phyloP scores from a whole-genome alignment of 2,113 vertebrate genomes.

The Chaetops frenatus region DNA sequence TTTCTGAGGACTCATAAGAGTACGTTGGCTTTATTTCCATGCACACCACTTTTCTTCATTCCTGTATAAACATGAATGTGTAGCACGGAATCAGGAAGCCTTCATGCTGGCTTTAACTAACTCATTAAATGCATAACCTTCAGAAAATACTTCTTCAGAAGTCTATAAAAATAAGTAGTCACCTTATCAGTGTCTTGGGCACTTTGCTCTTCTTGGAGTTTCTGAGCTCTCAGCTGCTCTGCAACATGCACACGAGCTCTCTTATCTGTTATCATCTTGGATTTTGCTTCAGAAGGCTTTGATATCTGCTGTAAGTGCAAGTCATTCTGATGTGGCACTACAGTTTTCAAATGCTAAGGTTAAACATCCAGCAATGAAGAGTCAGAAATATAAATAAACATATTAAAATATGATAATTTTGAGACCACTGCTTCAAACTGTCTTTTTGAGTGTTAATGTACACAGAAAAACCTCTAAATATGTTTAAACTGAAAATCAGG shows the following conservation, averaged over 20 bases:
- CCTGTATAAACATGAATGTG: not conserved
- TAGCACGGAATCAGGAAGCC: not conserved
- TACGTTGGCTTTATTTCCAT: not conserved
- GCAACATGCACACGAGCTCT: slow-evolving; percentile 14
- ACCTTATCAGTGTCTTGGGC: slow-evolving; percentile 74
- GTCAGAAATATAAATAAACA: not conserved
- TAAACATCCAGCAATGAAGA: not conserved
- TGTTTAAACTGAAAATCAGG: not conserved
- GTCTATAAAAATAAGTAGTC: not conserved
- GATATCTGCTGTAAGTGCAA: slow-evolving; percentile 75
- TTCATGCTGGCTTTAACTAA: not conserved
- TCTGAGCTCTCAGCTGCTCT: slow-evolving; percentile 65
- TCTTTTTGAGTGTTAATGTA: not conserved
- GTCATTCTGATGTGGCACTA: slow-evolving; percentile 72
- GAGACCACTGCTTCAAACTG: not conserved
- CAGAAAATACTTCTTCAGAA: not conserved
- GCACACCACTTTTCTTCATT: not conserved
- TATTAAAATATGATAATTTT: not conserved
- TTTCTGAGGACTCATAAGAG: not conserved
- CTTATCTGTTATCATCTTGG: slow-evolving; percentile 55
- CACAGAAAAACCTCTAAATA: not conserved
- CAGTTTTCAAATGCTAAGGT: slow-evolving; percentile 71
- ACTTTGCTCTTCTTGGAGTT: slow-evolving; percentile 68
- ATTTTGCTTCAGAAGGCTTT: slow-evolving; percentile 71
- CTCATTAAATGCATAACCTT: not conserved